Conservation (phyloP, 2,113 vertebrate genomes). For the Channa maculata region DNA sequence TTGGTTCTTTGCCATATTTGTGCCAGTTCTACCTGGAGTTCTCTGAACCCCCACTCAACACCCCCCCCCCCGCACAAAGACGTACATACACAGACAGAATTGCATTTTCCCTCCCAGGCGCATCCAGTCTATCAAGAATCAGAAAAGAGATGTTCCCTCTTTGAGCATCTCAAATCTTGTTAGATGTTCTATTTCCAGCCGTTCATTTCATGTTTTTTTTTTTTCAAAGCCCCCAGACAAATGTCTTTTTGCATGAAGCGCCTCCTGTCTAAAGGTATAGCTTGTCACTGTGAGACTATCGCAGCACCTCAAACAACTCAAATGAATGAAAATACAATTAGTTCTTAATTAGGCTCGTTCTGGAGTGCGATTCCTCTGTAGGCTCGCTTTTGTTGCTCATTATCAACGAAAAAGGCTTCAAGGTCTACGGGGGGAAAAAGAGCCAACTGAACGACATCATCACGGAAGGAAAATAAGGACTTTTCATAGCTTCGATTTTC, state of each 20-base stretch:
- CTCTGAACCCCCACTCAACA: slow-evolving; percentile 5
- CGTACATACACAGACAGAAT: slow-evolving; percentile 2
- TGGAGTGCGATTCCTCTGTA: slow-evolving; percentile 26
- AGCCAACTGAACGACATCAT: slow-evolving; percentile 24
- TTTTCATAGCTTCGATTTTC: slow-evolving; percentile 26
- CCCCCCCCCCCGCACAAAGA: not conserved
- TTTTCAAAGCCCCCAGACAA: not conserved
- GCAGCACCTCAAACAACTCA: slow-evolving; percentile 48
- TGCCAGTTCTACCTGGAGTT: slow-evolving; percentile 26
- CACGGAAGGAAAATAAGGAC: slow-evolving; percentile 4
- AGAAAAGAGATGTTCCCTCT: slow-evolving; percentile 41
- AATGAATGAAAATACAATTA: slow-evolving; percentile 59
- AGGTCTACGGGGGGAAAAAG: slow-evolving; percentile 17
- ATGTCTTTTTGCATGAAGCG: not conserved
- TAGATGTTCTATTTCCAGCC: slow-evolving; percentile 66
- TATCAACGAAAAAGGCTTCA: slow-evolving; percentile 28
- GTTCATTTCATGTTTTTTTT: slow-evolving; percentile 45
- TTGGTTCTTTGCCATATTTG: slow-evolving; percentile 18
- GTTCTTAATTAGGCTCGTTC: slow-evolving; percentile 54
- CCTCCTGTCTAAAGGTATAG: slow-evolving; percentile 23
- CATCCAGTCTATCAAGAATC: slow-evolving; percentile 24
- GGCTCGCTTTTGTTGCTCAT: slow-evolving; percentile 49
- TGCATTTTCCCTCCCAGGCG: slow-evolving; percentile 1
- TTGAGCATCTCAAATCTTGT: slow-evolving; percentile 56
- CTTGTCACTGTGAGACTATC: slow-evolving; percentile 28